Conservation (phyloP, 2,113 vertebrate species). For the Etheostoma spectabile region DNA sequence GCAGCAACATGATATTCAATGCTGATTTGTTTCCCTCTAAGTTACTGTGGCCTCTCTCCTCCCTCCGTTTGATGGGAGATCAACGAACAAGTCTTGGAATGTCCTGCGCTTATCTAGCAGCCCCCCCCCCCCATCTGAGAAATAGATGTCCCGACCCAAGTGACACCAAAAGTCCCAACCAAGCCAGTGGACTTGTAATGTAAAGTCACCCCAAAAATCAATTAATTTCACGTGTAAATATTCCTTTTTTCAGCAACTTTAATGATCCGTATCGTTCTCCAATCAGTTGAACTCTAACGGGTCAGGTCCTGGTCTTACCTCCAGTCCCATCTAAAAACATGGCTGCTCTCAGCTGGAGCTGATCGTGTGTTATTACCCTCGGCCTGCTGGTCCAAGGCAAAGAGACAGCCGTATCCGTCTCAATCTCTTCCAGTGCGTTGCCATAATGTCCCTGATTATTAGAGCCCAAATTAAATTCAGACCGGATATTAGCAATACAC, state of each 20-base stretch:
- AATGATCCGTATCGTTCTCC: background rate
- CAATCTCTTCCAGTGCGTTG: slow-evolving; percentile 93
- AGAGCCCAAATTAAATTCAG: slow-evolving; percentile 95
- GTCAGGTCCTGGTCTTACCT: background rate
- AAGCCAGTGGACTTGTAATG: background rate
- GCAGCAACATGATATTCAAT: no score
- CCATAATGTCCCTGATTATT: slow-evolving; percentile 94
- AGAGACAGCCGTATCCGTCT: slow-evolving; percentile 85
- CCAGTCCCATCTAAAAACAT: background rate
- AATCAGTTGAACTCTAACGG: background rate
- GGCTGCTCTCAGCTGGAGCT: slow-evolving; percentile 16
- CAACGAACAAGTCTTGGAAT: no score
- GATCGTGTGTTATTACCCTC: slow-evolving; percentile 39
- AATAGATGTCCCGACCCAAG: no score
- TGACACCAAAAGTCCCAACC: no score
- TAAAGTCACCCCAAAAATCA: background rate
- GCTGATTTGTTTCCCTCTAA: no score
- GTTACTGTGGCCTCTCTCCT: no score
- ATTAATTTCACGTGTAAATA: background rate
- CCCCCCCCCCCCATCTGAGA: no score
- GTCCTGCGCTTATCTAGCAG: no score
- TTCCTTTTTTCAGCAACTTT: background rate
- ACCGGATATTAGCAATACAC: slow-evolving; percentile 96
- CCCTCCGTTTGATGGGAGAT: no score
- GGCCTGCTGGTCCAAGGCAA: slow-evolving; percentile 26